phyloP scores from a whole-genome alignment of 1,140 invertebrate species.

The Tyrophagus putrescentiae region DNA sequence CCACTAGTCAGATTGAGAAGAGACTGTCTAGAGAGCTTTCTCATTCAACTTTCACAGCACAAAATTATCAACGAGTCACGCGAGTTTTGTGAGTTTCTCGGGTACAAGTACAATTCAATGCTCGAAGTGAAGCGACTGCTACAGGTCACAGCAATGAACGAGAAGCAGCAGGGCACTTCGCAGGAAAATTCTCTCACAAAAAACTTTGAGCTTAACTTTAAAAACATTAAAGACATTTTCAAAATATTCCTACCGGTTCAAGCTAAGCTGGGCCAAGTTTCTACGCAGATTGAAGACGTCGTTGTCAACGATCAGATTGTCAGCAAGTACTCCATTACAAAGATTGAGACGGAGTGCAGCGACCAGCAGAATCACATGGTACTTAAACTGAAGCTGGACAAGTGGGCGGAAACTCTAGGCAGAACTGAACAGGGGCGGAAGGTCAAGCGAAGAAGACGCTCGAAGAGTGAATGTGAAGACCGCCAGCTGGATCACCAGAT shows the following conservation, averaged over 20 bases:
- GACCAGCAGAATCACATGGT: neutral
- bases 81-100: constrained; percentile 16
- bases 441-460: neutral
- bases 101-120: constrained; percentile 6
- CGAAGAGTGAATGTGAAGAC: neutral
- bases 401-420: neutral
- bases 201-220: constrained; percentile 10
- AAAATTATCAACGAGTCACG: constrained; percentile 10
- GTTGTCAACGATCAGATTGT: neutral
- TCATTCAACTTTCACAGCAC: neutral
- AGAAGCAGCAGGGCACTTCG: neutral
- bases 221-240: neutral
- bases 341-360: neutral
- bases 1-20: neutral
- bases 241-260: neutral
- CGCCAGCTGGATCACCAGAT: neutral
- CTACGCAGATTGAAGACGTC: constrained; percentile 1
- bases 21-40: neutral
- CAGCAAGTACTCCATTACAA: neutral
- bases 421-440: neutral
- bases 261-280: neutral
- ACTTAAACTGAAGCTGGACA: constrained; percentile 1
- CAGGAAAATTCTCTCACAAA: neutral
- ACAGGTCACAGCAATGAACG: neutral
- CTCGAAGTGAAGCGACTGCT: constrained; percentile 4